phyloP scores from a whole-genome alignment of 2,888 invertebrate genomes.

The Drosophila mimetica region DNA sequence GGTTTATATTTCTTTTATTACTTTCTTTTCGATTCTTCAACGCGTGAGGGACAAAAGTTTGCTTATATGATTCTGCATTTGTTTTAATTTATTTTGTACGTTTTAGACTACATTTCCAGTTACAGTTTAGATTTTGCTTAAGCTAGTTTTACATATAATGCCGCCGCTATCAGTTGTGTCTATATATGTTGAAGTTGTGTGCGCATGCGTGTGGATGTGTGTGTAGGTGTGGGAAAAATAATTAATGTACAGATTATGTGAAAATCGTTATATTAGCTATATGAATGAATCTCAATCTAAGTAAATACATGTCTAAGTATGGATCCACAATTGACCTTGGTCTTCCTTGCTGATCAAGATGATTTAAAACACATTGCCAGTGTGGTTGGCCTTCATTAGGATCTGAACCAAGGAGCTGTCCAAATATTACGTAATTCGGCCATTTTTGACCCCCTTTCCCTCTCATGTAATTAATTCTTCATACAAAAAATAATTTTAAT shows the following conservation, averaged over 20 bases:
- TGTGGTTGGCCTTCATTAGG: no score
- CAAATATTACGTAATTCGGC: no score
- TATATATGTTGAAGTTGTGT: conserved; percentile 10
- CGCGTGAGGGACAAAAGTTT: conserved; percentile 39
- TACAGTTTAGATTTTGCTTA: conserved; percentile 32
- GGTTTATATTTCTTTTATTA: conserved; percentile 31
- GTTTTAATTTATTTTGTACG: conserved; percentile 39
- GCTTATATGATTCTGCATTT: conserved; percentile 35
- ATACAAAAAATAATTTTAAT: no score
- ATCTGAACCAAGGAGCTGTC: no score
- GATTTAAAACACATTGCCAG: no score
- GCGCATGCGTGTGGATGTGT: conserved; percentile 5
- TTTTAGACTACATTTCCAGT: conserved; percentile 38
- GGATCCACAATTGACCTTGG: conserved; percentile 18
- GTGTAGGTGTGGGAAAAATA: conserved; percentile 4
- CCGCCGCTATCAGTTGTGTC: conserved; percentile 12
- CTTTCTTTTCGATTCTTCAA: conserved; percentile 42
- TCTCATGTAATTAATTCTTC: no score
- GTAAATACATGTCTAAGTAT: conserved; percentile 5
- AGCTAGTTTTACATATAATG: conserved; percentile 29
- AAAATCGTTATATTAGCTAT: conserved; percentile 7
- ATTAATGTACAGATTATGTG: conserved; percentile 9
- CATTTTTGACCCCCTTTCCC: no score
- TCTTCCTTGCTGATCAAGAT: neutral
- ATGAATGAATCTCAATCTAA: conserved; percentile 4